Evolutionary conservation across 2,797 vertebrate species (phyloP), one percentile per base, ranked within the genome.

Genomic region (Notolabrus celidotus): DNA sequence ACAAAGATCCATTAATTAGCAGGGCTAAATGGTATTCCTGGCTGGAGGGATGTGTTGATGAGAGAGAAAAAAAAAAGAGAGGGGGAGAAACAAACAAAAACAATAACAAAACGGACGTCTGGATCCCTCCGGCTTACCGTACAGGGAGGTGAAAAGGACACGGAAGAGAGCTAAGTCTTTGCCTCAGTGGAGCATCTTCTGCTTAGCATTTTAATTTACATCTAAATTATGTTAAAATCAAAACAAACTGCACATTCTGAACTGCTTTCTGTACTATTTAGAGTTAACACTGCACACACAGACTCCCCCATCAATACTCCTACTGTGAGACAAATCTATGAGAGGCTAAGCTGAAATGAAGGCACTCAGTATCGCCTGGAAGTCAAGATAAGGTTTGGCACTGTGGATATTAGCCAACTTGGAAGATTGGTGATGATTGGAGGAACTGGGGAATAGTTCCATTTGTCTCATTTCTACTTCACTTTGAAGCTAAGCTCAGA

Each of bases 1-100:
- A 86, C 86, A 88, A 77, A 85, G 85, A 75, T 84, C 77, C 85
- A 84, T 88, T 90, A 85, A 92, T 92, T 90, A 92, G 80, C 70
- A 5, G 42, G 49, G 72, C 79, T 90, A 81, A 89, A 90, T 79
- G 67, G 62, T 71, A 38, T 70, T 88, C 75, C 73, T 79, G 47
- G 84, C 80, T 81, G 60, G 64, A 79, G 73, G 74, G 83, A 84
- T 74, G 84, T 83, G 77, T 77, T 63, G 62, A 78, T 69, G 57
- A 29, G 12, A 66, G 79, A 67, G 45, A 61, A 23, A 43, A 17
- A 19, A 25, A 29, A 46, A 22, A 15, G 45, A 47, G 62, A 15
- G 52, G 36, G 38, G 64, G 34, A 41, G 29, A 11, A 47, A 53
- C 23, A 71, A 75, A 57, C 39, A 61, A 53, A 74, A 69, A 63